Evolutionary conservation across 2,797 vertebrate species (phyloP).

Genomic region (Smutsia gigantea): DNA sequence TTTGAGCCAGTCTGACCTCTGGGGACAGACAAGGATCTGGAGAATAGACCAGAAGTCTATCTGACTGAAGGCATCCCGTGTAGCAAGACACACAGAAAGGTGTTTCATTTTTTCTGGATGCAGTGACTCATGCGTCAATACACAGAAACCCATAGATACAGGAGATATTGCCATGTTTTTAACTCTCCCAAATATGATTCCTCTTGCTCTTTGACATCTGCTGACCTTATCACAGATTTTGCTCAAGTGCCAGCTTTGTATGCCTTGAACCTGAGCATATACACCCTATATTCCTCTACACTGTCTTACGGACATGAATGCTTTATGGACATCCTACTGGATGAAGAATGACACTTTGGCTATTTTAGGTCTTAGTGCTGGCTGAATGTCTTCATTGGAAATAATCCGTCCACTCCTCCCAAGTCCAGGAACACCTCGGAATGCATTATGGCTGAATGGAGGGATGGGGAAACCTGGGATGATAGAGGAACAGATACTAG

Average conservation of each 20-base stretch:
- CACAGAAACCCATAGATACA: not conserved
- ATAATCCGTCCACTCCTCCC: not conserved
- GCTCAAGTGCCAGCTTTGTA: not conserved
- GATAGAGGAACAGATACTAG: not conserved
- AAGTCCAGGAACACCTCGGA: not conserved
- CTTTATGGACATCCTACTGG: not conserved
- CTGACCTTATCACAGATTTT: not conserved
- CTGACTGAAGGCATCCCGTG: not conserved
- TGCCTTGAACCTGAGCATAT: not conserved
- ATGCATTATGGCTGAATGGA: not conserved
- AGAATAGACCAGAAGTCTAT: not conserved
- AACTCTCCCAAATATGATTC: not conserved
- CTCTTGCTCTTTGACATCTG: not conserved
- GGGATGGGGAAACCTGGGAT: not conserved
- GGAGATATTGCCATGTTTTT: not conserved
- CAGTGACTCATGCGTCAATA: not conserved
- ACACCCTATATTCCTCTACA: not conserved
- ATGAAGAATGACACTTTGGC: not conserved
- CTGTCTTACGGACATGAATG: not conserved
- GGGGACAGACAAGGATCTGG: accelerated
- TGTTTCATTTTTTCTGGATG: not conserved
- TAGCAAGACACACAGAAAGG: not conserved
- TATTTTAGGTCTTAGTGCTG: not conserved
- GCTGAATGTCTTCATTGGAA: not conserved
- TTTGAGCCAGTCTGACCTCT: not conserved